Base-by-base conservation (phyloP, 2,797 vertebrate species). In the Valencia hispanica region DNA sequence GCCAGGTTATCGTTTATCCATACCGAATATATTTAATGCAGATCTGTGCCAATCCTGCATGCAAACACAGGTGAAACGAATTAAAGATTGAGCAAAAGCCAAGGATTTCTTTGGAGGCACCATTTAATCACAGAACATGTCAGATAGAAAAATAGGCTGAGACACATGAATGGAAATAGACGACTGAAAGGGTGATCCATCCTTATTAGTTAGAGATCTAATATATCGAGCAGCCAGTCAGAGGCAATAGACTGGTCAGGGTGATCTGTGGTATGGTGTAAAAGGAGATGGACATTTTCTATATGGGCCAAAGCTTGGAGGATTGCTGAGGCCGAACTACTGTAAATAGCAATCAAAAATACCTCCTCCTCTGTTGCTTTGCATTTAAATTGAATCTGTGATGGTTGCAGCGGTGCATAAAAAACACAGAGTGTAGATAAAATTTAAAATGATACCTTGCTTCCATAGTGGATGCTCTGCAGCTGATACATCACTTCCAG, bases 331-430 rank as follows among this genome's bases (percentile, higher is more conserved):
- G 78, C 15, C 70, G 77, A 76, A 45, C 47, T 76, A 84, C 85
- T 89, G 89, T 80, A 86, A 87, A 88, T 72, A 82, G 22, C 73
- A 80, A 92, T 85, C 83, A 88, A 77, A 90, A 91, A 89, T 74
- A 88, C 57, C 53, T 72, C 78, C 77, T 89, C 73, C 72, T 72
- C 57, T 72, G 75, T 91, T 86, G 87, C 87, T 94, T 93, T 94
- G 90, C 93, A 94, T 94, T 93, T 94, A 94, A 94, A 94, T 93
- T 92, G 88, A 91, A 94, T 93, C 74, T 82, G 70, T 30, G 25
- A 70, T 41, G 8, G 50, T 84, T 81, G 71, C 84, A 75, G 72
- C 7, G 61, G 75, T 65, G 73, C 51, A 47, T 80, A 76, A 76
- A 87, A 83, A 87, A 86, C 48, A 47, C 48, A 63, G 79, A 86